Evolutionary conservation across 2,888 invertebrate genomes (phyloP), one percentile per base, ranked within the genome.

Genomic region (Entomobrya multifasciata): DNA sequence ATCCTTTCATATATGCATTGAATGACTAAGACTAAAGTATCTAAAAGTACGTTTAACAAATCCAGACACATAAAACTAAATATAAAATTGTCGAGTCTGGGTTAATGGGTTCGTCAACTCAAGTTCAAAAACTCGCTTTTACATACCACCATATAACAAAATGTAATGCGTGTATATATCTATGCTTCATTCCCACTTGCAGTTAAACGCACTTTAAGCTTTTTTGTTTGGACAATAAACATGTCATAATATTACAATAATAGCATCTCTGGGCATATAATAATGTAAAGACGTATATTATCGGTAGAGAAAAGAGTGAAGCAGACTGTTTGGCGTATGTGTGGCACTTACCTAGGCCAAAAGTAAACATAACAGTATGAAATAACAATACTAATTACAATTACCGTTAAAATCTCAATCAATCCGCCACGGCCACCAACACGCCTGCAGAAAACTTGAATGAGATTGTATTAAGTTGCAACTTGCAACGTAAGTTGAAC

Each of bases 371-470:
- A 52, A 65, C 65, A 30, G 25, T 86, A 62, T 76, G 72, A 60
- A 52, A 87, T 87, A 87, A 87, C 87, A 87, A 87, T 87, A 87
- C 78, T 76, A 87, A 87, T 87, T 87, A 87, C 87, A 87, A 76
- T 87, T 87, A 87, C 87, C 81, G 60, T 87, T 77, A 87, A 81
- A 87, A 87, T 87, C 82, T 77, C 81, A 74, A 80, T 74, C 81
- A 79, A 86, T 60, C 44, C 60, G 60, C 25, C 47, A 52, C 49
- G 3, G 10, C 44, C 47, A 25, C 41, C 13, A 36, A 13, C 36
- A 47, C 60, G n/a, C n/a, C n/a, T 20, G 25, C 17, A 17, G 30
- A 65, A n/a, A 36, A 47, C 70, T 70, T 70, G 70, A 70, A 70
- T 47, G 70, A 47, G 22, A 57, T 17, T 22, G 22, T 20, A 57